Percentiles rank a stretch among this genome's conserved stretches.
phyloP scores from a whole-genome alignment of 2,113 vertebrate species.

The Tympanuchus pallidicinctus region DNA sequence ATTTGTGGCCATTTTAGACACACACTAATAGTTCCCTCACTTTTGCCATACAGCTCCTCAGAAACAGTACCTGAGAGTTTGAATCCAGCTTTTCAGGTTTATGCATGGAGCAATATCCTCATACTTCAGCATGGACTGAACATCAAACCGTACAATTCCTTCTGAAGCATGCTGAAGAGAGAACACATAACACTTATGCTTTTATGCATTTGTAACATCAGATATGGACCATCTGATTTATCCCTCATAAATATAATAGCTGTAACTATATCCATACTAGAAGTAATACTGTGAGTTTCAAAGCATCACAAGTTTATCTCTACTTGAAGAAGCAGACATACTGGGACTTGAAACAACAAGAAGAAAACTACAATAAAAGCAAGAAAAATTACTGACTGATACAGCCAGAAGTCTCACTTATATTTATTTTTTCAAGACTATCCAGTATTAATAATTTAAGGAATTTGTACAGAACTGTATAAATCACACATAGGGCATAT shows the following conservation, averaged over 20 bases:
- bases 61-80: slow-evolving; percentile 89
- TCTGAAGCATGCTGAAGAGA: slow-evolving; percentile 90
- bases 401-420: background rate
- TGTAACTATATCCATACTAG: background rate
- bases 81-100: slow-evolving; percentile 97
- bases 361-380: background rate
- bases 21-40: fast-evolving
- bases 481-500: background rate
- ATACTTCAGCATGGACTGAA: slow-evolving; percentile 89
- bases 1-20: background rate
- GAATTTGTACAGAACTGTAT: background rate
- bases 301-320: background rate
- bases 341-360: background rate
- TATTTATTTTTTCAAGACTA: background rate
- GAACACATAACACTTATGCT: background rate
- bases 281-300: fast-evolving
- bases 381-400: background rate
- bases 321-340: background rate
- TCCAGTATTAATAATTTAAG: background rate
- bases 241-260: background rate
- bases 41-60: background rate
- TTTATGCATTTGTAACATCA: background rate
- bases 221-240: background rate
- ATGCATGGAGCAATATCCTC: slow-evolving; percentile 94
- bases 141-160: slow-evolving; percentile 92